A percentile compares a stretch with the other conserved stretches of the same genome.
Conservation (phyloP, 1,140 invertebrate species). For the Brachionus angularis region DNA sequence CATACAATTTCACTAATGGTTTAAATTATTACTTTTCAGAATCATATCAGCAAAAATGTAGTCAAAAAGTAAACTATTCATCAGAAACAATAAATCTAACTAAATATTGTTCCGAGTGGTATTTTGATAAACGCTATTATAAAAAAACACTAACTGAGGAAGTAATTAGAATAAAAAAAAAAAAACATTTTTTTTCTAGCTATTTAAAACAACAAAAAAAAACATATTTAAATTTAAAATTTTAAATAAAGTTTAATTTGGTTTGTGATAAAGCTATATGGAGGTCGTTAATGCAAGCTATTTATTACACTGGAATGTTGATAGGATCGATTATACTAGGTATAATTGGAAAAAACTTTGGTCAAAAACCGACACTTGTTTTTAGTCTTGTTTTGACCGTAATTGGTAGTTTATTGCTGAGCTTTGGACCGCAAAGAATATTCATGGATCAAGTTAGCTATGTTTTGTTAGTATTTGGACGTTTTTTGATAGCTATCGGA, state of each 20-base stretch:
- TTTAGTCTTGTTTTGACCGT: neutral
- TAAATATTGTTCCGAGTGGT: neutral
- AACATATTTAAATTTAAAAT: neutral
- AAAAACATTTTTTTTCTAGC: no score
- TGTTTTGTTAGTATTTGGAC: neutral
- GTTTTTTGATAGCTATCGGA: conserved; percentile 26
- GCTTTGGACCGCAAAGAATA: neutral
- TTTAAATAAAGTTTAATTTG: conserved; percentile 18
- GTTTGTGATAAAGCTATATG: conserved; percentile 32
- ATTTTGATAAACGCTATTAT: conserved; percentile 27
- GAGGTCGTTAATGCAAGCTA: conserved; percentile 12
- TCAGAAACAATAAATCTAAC: neutral
- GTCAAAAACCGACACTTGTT: neutral
- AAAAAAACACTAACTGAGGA: conserved; percentile 29
- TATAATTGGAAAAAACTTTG: conserved; percentile 4
- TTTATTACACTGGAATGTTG: conserved; percentile 12
- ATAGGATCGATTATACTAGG: conserved; percentile 26
- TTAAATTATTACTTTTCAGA: neutral
- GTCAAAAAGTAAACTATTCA: neutral
- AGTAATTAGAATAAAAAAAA: no score
- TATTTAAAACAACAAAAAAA: neutral
- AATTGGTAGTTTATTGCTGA: neutral
- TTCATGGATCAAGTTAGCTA: neutral
- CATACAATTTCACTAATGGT: neutral
- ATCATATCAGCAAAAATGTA: neutral